phyloP scores from a whole-genome alignment of 1,140 invertebrate species.

The Drosophila aff. region DNA sequence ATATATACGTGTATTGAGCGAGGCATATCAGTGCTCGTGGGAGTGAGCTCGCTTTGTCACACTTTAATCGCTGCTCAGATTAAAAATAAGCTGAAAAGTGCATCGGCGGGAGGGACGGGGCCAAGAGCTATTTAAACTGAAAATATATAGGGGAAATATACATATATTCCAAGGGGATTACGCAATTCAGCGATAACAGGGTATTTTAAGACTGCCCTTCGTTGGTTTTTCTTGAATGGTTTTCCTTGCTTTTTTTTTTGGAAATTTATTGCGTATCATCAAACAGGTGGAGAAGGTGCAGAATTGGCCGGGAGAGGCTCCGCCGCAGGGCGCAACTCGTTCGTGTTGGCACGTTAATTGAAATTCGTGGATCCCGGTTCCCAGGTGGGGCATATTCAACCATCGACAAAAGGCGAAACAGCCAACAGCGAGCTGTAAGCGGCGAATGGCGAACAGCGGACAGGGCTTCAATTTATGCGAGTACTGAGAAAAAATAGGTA shows the following conservation, averaged over 20 bases:
- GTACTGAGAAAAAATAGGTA: conserved; percentile 1
- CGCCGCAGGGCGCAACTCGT: conserved; percentile 48
- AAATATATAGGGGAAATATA: conserved; percentile 3
- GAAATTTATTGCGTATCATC: conserved; percentile 72
- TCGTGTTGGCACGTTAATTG: conserved; percentile 79
- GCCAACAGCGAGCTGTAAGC: conserved; percentile 12
- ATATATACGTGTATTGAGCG: conserved; percentile 27
- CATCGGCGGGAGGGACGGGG: neutral
- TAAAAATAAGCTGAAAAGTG: conserved; percentile 32
- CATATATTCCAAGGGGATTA: conserved; percentile 19
- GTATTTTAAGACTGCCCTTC: conserved; percentile 21
- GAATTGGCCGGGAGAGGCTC: conserved; percentile 15
- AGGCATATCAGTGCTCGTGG: conserved; percentile 3
- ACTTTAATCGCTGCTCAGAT: conserved; percentile 57
- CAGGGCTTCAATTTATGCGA: conserved; percentile 39
- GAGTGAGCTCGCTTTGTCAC: conserved; percentile 22
- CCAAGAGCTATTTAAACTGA: conserved; percentile 8
- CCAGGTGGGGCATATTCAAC: conserved; percentile 66
- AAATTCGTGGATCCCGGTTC: conserved; percentile 71
- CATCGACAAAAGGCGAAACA: conserved; percentile 41
- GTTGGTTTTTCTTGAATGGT: conserved; percentile 1
- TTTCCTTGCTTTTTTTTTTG: conserved; percentile 11
- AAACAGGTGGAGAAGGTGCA: conserved; percentile 38
- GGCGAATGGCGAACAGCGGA: conserved; percentile 6
- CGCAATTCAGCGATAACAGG: conserved; percentile 23